Base-by-base conservation (phyloP, 1,140 invertebrate species). In the Cotesia vestalis region DNA sequence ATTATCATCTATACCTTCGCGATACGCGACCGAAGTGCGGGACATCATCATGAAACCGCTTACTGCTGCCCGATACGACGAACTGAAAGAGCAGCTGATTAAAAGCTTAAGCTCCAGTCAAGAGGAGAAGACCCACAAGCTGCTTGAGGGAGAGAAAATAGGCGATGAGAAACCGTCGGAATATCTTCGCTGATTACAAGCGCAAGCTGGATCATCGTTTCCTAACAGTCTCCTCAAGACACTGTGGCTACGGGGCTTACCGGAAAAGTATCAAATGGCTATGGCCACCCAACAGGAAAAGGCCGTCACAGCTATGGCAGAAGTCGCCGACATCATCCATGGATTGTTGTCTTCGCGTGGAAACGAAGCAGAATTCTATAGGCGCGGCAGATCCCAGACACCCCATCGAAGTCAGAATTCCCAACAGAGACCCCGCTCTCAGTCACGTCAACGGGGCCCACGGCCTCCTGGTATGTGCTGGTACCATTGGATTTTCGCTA, bases 401-500 rank as follows among this genome's bases (percentile, higher is more conserved):
- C 55, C 77, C 52, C 71, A 74, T 11, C 27, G 74, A 6, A 73
- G 75, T 20, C 20, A 20, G 20, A 20, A 20, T 20, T 2, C 20
- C 20, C 63, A 74, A 66, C 60, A 74, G 76, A 35, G 66, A 66
- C n/a, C 77, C 74, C 27, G 52, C 73, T 36, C 61, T 5, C 40
- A 36, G 4, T 35, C 52, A n/a, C 52, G 60, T 17, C 51, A 55
- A 63, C 61, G 63, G 62, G 36, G 36, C n/a, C 17, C 35, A 60
- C 59, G 52, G 3, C 36, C 46, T 12, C n/a, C 63, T 64, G 46
- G 53, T 27, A 51, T 68, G 17, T 80, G 78, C 62, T 80, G 74
- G 74, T 80, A 80, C 52, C 78, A 79, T 52, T 72, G 34, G n/a
- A 74, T 63, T 6, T 79, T 75, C 66, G 72, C 67, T 11, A 34